These are phyloP conservation scores for Onychomys torridus DNA, from an alignment of 2,797 vertebrate genomes.

Conservation along the genomic window DNA sequence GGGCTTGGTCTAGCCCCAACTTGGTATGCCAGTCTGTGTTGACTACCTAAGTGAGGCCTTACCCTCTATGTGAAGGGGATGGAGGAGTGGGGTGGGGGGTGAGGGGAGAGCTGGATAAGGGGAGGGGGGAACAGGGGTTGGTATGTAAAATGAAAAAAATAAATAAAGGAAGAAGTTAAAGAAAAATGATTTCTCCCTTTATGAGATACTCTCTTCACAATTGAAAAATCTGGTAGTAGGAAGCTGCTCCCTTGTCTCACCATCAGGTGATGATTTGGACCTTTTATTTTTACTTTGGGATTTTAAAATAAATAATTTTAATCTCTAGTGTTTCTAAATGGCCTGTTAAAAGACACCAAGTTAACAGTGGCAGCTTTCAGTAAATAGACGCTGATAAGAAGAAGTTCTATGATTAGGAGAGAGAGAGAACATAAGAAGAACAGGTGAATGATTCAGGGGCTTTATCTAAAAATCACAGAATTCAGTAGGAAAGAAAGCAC, in stretches of 20 bases:
- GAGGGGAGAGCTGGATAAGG: too few species aligned
- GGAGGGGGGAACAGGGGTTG: too few species aligned
- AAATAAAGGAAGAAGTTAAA: too few species aligned
- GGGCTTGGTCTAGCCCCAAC: too few species aligned
- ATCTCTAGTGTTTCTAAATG: conserved; percentile 5
- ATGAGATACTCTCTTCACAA: background rate
- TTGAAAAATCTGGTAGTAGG: conserved; percentile 18
- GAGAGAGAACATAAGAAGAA: background rate
- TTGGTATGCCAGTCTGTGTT: too few species aligned
- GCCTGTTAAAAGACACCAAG: conserved; percentile 31
- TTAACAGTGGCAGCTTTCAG: background rate
- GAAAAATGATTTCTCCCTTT: background rate
- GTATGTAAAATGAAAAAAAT: background rate
- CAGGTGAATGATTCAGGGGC: background rate
- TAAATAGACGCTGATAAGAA: background rate
- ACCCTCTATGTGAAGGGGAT: too few species aligned
- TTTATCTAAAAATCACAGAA: background rate
- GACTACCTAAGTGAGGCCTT: too few species aligned
- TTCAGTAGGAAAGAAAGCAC: background rate
- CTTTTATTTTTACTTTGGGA: background rate
- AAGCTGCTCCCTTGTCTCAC: background rate
- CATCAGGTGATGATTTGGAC: background rate
- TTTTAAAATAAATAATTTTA: conserved; percentile 50
- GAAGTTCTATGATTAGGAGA: background rate
- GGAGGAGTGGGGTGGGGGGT: too few species aligned